Evolutionary conservation across 1,140 invertebrate species (phyloP), one percentile per base, ranked within the genome.

Genomic region (Polypedilum vanderplanki): DNA sequence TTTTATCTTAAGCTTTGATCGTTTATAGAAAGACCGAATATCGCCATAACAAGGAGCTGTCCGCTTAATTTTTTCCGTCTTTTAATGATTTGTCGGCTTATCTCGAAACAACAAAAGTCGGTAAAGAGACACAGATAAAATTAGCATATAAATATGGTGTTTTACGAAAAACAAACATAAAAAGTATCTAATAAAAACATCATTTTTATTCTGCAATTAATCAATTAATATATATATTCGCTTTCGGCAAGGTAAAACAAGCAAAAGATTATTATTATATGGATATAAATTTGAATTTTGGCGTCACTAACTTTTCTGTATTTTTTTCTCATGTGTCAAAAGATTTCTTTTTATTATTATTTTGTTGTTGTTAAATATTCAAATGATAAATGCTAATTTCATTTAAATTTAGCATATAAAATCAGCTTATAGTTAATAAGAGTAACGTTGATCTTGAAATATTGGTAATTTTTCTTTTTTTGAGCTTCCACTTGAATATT

Each of bases 171-270:
- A 70, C 65, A 70, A 70, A 70, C 65, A 70, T 70, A 18, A 70
- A 70, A 57, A n/a, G 12, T n/a, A 67, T 70, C 17, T 70, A 70
- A 70, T 70, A 70, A 70, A 70, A 70, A 70, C 65, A 70, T 70
- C 65, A 70, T 70, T 70, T 70, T 70, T 70, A 70, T 70, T 57
- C 17, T 18, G 18, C 10, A 70, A 70, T 70, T 70, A 70, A 70
- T 70, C 65, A 70, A 70, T 70, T 70, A 70, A 57, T 57, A 15
- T 57, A 17, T 15, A 57, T 15, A 15, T 57, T 57, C 24, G 24
- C 24, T 33, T 33, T 33, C 24, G 24, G 24, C 24, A 33, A 33
- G 24, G 5, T 15, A 57, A 57, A 57, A 57, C 12, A 15, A 57
- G n/a, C 46, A 57, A 57, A 15, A 12, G 46, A 57, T 57, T n/a